Percentiles rank a stretch among this genome's conserved stretches.
These are phyloP conservation scores for Sebastes iracundus DNA, from an alignment of 2,797 vertebrate species.

Conservation along the genomic window DNA sequence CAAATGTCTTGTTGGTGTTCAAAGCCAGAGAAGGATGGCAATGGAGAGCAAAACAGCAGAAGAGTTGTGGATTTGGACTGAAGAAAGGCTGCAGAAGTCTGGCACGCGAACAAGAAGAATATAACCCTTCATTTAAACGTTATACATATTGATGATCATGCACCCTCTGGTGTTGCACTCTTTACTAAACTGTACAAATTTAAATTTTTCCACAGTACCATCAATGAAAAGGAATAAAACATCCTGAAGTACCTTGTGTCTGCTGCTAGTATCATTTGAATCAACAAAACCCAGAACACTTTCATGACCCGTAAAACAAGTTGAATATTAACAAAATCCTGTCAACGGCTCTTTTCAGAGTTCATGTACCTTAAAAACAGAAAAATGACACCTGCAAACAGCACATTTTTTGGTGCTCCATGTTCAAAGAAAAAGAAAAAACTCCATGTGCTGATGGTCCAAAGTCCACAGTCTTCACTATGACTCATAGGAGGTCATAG, in stretches of 20 bases:
- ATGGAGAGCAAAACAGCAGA: background rate
- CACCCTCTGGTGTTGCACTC: conserved; percentile 27
- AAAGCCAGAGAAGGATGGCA: background rate
- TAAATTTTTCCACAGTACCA: background rate
- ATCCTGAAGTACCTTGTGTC: conserved; percentile 20
- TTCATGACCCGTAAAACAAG: conserved; percentile 16
- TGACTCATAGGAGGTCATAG: conserved; percentile 91
- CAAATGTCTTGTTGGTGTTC: conserved; percentile 8
- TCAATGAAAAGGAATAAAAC: conserved; percentile 33
- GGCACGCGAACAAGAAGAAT: background rate
- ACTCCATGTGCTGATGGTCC: conserved; percentile 38
- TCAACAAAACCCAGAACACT: conserved; percentile 4
- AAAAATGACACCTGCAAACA: background rate
- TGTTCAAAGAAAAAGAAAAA: background rate
- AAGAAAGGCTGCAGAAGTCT: conserved; percentile 1
- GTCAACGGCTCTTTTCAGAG: conserved; percentile 13
- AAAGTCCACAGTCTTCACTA: conserved; percentile 12
- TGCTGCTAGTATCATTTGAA: conserved; percentile 14
- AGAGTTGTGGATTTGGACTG: background rate
- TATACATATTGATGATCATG: conserved; percentile 36
- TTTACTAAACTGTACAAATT: conserved; percentile 20
- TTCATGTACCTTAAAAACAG: conserved; percentile 11
- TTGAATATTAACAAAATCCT: conserved; percentile 38
- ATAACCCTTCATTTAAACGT: background rate
- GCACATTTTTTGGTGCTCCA: background rate